Base-by-base conservation (phyloP, 2,888 invertebrate genomes). In the Drosophila sordidula region DNA sequence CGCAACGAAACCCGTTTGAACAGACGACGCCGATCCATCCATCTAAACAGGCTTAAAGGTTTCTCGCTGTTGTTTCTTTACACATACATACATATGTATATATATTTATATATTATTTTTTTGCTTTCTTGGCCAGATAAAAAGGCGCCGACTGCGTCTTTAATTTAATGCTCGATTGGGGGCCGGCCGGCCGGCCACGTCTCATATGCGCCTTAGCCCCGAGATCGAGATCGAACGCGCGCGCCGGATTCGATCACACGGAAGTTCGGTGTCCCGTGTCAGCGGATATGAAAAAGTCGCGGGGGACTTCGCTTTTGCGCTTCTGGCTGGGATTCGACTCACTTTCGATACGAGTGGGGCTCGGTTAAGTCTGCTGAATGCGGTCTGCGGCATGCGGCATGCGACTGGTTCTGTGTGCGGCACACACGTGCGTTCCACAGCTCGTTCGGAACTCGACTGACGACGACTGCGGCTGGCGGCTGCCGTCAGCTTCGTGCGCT, bases 381-480 rank as follows among this genome's bases (percentile, higher is more conserved):
- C 58, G 14, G 16, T 22, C 12, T 57, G 42, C 34, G 44, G 22
- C 22, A 4, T 22, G 22, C 26, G 16, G 29, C 39, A 38, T 50
- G 50, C 36, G 29, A 34, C 45, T 58, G 25, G 22, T 42, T 57
- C 47, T 57, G 45, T 34, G 56, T 75, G 74, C 68, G 75, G 58
- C 71, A 78, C 59, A 80, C 81, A 89, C 90, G 88, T 90, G 87
- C 88, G 81, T 78, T 78, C 70, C 78, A 69, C 73, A 80, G 80
- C 90, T 85, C 90, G 85, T 82, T 90, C 90, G 90, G 89, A 72
- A 82, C 87, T 90, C 90, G 89, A 90, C 90, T 90, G 90, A 89
- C 64, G 51, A 57, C 57, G 38, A 54, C 54, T 26, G 14, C 61
- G 61, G 29, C 32, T 39, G 47, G 32, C 42, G 36, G 54, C 50